Evolutionary conservation across 2,113 vertebrate genomes (phyloP).

Genomic region (Hucho hucho): DNA sequence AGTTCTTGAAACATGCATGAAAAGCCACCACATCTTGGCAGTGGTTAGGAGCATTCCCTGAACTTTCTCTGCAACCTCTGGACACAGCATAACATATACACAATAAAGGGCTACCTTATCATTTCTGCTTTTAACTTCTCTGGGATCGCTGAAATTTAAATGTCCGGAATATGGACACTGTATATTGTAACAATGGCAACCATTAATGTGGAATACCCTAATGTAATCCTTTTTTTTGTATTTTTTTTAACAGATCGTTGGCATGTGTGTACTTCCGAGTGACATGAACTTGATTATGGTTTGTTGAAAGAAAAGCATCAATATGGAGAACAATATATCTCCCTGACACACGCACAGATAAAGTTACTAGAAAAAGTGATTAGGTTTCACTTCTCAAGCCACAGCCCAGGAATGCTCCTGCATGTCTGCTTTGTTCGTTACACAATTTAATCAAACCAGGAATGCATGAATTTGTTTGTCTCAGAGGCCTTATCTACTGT

Average conservation of each 20-base stretch:
- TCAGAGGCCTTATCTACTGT: background rate
- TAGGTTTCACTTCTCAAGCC: background rate
- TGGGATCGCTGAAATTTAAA: background rate
- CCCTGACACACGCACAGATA: background rate
- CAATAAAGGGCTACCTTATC: background rate
- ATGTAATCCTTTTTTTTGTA: constrained; percentile 1
- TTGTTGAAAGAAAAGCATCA: background rate
- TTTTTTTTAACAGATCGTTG: background rate
- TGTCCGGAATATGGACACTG: background rate
- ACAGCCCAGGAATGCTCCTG: background rate
- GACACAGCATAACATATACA: too few relatives aligned
- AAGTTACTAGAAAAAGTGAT: background rate
- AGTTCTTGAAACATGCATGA: too few relatives aligned
- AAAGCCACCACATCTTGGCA: too few relatives aligned
- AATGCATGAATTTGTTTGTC: background rate
- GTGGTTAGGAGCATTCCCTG: too few relatives aligned
- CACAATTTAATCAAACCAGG: background rate
- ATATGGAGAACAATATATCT: background rate
- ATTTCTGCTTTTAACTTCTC: background rate
- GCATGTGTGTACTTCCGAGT: background rate
- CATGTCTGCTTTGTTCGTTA: background rate
- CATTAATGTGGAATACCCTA: background rate
- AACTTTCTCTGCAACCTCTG: too few relatives aligned
- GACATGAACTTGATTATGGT: background rate
- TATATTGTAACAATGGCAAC: background rate